These are phyloP conservation scores for Prenolepis imparis DNA, from an alignment of 2,888 invertebrate genomes.

Conservation along the genomic window DNA sequence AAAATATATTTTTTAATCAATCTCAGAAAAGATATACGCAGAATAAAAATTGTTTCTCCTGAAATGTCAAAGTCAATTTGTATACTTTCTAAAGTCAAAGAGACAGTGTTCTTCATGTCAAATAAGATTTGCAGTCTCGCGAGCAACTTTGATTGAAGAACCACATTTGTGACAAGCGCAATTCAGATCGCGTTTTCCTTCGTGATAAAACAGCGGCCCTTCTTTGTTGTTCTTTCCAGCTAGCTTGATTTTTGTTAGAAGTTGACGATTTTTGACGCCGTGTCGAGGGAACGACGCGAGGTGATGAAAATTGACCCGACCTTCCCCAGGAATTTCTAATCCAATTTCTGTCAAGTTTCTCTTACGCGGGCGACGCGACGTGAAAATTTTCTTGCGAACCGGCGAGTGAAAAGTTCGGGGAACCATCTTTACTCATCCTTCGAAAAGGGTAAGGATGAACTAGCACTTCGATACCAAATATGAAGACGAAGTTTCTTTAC, in stretches of 20 bases:
- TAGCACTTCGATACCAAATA: constrained; percentile 20
- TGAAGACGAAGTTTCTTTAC: constrained; percentile 17
- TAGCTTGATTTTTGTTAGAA: constrained; percentile 45
- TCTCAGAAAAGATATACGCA: background rate
- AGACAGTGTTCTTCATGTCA: constrained; percentile 15
- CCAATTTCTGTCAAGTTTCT: constrained; percentile 74
- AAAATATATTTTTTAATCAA: background rate
- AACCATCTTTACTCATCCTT: constrained; percentile 30
- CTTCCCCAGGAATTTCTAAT: constrained; percentile 71
- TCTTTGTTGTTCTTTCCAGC: constrained; percentile 49
- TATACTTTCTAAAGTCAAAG: background rate
- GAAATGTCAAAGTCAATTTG: constrained; percentile 23
- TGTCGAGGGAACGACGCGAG: constrained; percentile 57
- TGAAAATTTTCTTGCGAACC: constrained; percentile 59
- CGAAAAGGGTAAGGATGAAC: constrained; percentile 11
- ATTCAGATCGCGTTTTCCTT: constrained; percentile 45
- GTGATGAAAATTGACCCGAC: constrained; percentile 69
- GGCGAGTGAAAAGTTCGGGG: constrained; percentile 66
- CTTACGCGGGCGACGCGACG: constrained; percentile 45
- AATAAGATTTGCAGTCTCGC: constrained; percentile 28
- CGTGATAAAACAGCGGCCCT: constrained; percentile 16
- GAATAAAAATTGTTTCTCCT: background rate
- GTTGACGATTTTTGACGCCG: constrained; percentile 53
- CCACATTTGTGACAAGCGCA: constrained; percentile 45
- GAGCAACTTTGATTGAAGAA: constrained; percentile 26